phyloP scores from a whole-genome alignment of 2,113 vertebrate species.

The Microcebus murinus region DNA sequence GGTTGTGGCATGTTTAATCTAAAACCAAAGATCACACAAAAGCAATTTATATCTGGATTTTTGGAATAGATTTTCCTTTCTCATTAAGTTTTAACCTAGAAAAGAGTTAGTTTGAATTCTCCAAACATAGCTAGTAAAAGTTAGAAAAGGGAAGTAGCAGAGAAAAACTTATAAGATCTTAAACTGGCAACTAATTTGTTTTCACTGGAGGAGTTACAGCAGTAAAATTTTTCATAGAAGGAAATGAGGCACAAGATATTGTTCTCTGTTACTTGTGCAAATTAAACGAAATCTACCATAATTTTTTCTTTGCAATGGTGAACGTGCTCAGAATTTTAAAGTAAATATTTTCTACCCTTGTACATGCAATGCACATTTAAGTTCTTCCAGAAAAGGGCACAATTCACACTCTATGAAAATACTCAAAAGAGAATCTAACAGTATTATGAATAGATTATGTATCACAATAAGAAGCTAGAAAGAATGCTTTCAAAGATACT shows the following conservation, averaged over 20 bases:
- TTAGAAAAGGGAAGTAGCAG: neutral
- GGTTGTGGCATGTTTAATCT: neutral
- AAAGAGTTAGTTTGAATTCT: conserved; percentile 48
- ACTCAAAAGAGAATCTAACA: neutral
- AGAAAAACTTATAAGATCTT: conserved; percentile 13
- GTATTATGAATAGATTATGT: neutral
- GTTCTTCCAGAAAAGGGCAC: neutral
- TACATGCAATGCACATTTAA: neutral
- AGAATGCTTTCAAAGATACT: neutral
- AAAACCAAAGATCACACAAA: conserved; percentile 36
- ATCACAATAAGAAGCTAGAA: neutral
- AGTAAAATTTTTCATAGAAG: neutral
- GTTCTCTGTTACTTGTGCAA: neutral
- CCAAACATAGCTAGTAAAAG: neutral
- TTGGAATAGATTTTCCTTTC: conserved; percentile 3
- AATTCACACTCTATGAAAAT: neutral
- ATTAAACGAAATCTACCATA: neutral
- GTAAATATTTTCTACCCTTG: neutral
- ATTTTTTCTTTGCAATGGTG: neutral
- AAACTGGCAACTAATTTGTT: conserved; percentile 18
- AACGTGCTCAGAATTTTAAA: conserved; percentile 27
- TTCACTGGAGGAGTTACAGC: neutral
- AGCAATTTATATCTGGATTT: neutral
- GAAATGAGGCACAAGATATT: neutral
- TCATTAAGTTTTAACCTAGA: neutral